phyloP scores from a whole-genome alignment of 1,140 invertebrate species.

The Coptotermes formosanus region DNA sequence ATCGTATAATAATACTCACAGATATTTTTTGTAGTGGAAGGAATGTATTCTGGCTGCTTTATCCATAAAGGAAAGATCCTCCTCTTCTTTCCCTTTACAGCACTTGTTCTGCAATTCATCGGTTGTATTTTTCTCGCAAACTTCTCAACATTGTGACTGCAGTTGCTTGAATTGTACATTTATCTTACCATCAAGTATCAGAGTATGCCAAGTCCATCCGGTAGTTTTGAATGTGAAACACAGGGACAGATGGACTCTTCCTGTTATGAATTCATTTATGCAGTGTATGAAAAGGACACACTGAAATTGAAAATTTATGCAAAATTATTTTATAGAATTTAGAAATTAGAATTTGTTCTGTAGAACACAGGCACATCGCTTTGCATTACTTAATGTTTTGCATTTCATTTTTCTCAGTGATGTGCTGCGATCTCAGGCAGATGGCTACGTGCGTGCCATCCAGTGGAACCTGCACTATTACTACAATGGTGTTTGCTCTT shows the following conservation, averaged over 20 bases:
- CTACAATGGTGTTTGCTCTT: slow-evolving; percentile 92
- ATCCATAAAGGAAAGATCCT: too few species aligned
- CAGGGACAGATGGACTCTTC: too few species aligned
- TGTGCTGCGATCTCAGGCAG: slow-evolving; percentile 75
- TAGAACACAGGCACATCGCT: too few species aligned
- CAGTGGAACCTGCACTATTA: slow-evolving; percentile 98
- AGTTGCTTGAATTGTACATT: too few species aligned
- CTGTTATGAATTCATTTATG: neutral
- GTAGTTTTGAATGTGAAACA: too few species aligned
- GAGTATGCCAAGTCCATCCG: too few species aligned
- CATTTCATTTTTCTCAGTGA: slow-evolving; percentile 53
- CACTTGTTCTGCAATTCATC: too few species aligned
- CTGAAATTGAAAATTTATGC: neutral
- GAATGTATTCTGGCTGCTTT: too few species aligned
- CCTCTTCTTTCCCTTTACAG: too few species aligned
- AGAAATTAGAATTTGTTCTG: neutral
- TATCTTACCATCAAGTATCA: too few species aligned
- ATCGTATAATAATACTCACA: too few species aligned
- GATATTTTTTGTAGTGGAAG: too few species aligned
- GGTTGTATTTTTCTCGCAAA: neutral
- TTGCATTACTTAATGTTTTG: neutral
- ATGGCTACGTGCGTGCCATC: slow-evolving; percentile 86
- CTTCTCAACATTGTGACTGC: neutral
- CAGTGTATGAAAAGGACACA: neutral
- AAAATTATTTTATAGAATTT: neutral